A percentile compares a stretch with the other conserved stretches of the same genome.
Evolutionary conservation across 2,888 invertebrate genomes (phyloP).

Genomic region (Phalera bucephala): DNA sequence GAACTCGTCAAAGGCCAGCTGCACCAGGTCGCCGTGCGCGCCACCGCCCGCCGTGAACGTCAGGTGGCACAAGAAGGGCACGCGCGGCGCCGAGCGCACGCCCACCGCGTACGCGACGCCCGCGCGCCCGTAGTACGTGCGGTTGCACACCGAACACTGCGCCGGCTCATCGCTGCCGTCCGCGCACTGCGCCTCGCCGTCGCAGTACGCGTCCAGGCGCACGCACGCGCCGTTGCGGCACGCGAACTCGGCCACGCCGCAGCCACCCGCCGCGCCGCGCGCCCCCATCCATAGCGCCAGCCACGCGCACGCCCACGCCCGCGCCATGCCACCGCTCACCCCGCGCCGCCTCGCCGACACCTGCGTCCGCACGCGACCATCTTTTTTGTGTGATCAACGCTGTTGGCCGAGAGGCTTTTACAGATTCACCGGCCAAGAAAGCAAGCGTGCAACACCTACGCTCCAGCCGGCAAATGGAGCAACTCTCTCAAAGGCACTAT

Average conservation of each 20-base stretch:
- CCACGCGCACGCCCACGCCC: slow-evolving; percentile 15
- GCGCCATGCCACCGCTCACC: no score
- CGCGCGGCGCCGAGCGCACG: slow-evolving; percentile 88
- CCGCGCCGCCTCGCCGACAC: slow-evolving; percentile 4
- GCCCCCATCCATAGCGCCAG: slow-evolving; percentile 29
- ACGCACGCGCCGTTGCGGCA: slow-evolving; percentile 88
- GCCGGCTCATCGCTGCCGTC: slow-evolving; percentile 94
- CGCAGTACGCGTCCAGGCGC: slow-evolving; percentile 93
- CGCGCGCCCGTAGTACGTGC: slow-evolving; percentile 94
- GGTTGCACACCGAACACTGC: slow-evolving; percentile 85
- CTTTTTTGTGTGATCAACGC: no score
- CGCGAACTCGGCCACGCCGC: slow-evolving; percentile 65
- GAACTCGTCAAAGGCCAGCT: slow-evolving; percentile 94
- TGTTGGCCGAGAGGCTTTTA: no score
- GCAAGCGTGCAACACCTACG: no score
- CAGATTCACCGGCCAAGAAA: no score
- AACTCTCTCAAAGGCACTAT: no score
- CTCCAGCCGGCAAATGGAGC: no score
- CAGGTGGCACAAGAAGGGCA: slow-evolving; percentile 94
- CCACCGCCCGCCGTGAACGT: slow-evolving; percentile 96
- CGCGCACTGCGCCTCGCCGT: slow-evolving; percentile 92
- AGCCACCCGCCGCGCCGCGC: slow-evolving; percentile 58
- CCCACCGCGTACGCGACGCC: slow-evolving; percentile 91
- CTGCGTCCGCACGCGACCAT: slow-evolving; percentile 18
- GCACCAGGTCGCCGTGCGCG: slow-evolving; percentile 94